phyloP scores from a whole-genome alignment of 2,797 vertebrate genomes.

The Gallinago stenura region DNA sequence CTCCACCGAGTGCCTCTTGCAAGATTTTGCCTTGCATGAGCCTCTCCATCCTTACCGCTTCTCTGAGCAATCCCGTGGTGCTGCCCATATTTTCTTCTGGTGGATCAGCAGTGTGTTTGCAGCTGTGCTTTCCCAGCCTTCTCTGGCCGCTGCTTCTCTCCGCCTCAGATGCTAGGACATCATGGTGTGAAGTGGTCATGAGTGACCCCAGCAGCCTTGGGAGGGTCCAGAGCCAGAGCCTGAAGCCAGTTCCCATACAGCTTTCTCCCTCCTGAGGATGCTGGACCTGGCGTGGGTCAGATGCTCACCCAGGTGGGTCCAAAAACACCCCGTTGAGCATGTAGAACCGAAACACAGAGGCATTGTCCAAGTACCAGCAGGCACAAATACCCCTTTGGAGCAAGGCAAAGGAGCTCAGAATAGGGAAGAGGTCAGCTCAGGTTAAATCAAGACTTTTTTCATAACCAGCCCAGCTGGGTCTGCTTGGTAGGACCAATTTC shows the following conservation, averaged over 20 bases:
- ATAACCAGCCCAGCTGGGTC: background rate
- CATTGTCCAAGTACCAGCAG: background rate
- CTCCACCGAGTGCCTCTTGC: background rate
- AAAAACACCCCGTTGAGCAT: background rate
- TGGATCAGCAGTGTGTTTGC: background rate
- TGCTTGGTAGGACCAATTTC: background rate
- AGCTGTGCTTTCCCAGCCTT: background rate
- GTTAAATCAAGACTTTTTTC: background rate
- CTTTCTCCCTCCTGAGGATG: background rate
- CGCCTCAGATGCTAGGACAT: background rate
- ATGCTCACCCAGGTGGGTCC: background rate
- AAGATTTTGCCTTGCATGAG: background rate
- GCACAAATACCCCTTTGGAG: background rate
- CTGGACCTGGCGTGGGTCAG: background rate
- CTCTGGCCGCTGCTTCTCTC: background rate
- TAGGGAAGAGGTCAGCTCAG: background rate
- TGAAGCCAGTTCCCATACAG: background rate
- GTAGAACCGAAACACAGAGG: background rate
- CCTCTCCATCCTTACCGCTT: background rate
- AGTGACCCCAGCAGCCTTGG: background rate
- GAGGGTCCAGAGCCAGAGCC: background rate
- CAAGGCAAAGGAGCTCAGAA: background rate
- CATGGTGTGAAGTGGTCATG: background rate
- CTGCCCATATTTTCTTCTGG: background rate
- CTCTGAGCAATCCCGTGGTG: accelerated